Conservation (phyloP, 1,140 invertebrate species). For the Brachionus plicatilis region DNA sequence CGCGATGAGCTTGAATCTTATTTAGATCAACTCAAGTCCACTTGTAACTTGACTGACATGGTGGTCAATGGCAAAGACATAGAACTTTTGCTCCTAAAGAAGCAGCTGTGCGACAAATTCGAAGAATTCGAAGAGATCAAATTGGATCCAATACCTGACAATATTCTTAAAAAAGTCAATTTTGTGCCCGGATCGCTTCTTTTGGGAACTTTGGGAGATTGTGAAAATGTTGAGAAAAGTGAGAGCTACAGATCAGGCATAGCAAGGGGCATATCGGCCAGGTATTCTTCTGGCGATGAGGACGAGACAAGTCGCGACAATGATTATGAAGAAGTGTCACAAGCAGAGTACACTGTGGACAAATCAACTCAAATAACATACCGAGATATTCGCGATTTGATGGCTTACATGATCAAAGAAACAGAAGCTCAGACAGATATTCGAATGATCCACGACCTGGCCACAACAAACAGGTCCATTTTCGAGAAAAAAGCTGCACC, state of each 20-base stretch:
- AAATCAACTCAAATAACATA: constrained; percentile 15
- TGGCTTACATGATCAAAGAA: constrained; percentile 5
- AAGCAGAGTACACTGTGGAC: neutral
- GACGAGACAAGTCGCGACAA: neutral
- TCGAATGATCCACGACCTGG: constrained; percentile 39
- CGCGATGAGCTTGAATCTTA: constrained; percentile 51
- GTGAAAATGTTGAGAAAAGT: neutral
- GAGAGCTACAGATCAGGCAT: neutral
- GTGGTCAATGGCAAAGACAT: constrained; percentile 57
- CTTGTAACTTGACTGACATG: constrained; percentile 54
- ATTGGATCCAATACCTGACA: constrained; percentile 48
- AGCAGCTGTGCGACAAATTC: constrained; percentile 56
- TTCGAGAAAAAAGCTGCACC: neutral
- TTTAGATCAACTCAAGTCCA: constrained; percentile 54
- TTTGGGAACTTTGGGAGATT: constrained; percentile 44
- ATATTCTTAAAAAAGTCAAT: constrained; percentile 49
- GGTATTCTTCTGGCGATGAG: neutral
- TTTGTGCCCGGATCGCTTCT: constrained; percentile 51
- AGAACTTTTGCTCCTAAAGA: constrained; percentile 55
- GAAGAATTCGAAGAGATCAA: constrained; percentile 49
- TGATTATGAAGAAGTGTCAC: constrained; percentile 10
- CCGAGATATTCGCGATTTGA: neutral
- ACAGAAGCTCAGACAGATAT: constrained; percentile 37
- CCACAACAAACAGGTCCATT: neutral
- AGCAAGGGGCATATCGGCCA: neutral